Evolutionary conservation across 2,113 vertebrate genomes (phyloP), one percentile per base, ranked within the genome.

Genomic region (Sander lucioperca): DNA sequence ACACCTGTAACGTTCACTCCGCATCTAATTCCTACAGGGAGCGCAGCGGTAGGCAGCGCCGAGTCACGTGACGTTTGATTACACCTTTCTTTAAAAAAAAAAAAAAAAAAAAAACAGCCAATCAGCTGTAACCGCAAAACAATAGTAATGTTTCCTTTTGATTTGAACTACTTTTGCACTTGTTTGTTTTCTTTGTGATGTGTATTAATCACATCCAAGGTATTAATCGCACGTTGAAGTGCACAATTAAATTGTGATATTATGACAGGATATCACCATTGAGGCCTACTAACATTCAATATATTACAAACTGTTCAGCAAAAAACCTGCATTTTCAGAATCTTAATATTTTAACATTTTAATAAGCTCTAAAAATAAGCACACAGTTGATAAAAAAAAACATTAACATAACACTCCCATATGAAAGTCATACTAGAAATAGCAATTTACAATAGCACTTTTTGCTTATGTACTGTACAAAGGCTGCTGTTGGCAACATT

Each of bases 1-100:
- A 82, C 91, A 93, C 88, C 91, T 93, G 92, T 89, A 82, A 80
- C 77, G 79, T 13, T 68, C 79, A 33, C 48, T 78, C 53, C 67
- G 0, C 85, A 21, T 74, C 56, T 76, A n/a, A 84, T 2, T 86
- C 91, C 86, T 66, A 61, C 79, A 63, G 79, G 68, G 80, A 84
- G 75, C 16, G 77, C 70, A 8, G 56, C 3, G 13, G 71, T 19
- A 69, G 86, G 64, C 83, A 58, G 69, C 0, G 75, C 71, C 81
- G 27, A 69, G 43, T 53, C 90, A 92, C 0, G 84, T 93, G 90
- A 91, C 88, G 51, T 13, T 53, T 66, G 74, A 45, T 62, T 16
- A 27, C 25, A 84, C 80, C 81, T 88, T 85, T 79, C 27, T 50
- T 75, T 25, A 36, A 79, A 76, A 69, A 4, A 45, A 39, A n/a